Evolutionary conservation across 1,140 invertebrate genomes (phyloP).

Genomic region (Eumeta japonica): DNA sequence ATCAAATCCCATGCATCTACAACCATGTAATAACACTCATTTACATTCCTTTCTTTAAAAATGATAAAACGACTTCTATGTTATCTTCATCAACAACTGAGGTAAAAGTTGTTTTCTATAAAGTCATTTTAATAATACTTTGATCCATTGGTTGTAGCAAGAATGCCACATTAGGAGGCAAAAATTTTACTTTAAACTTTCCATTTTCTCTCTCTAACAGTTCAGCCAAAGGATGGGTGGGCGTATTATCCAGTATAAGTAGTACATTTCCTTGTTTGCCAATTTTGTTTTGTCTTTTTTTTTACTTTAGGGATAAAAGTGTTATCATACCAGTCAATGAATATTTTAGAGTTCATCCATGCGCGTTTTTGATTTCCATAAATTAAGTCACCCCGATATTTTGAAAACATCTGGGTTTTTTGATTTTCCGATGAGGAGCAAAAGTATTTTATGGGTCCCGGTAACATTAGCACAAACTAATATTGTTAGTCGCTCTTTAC

Average conservation of each 20-base stretch:
- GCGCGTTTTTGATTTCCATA: too few relatives aligned
- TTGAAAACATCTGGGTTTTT: slow-evolving; percentile 15
- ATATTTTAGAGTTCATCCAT: too few relatives aligned
- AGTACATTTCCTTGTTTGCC: slow-evolving; percentile 32
- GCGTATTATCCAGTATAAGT: slow-evolving; percentile 48
- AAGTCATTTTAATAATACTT: slow-evolving; percentile 41
- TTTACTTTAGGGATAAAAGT: slow-evolving; percentile 25
- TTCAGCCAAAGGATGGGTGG: slow-evolving; percentile 31
- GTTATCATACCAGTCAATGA: too few relatives aligned
- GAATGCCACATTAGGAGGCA: slow-evolving; percentile 49
- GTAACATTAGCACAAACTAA: too few relatives aligned
- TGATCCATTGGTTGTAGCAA: slow-evolving; percentile 54
- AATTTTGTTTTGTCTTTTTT: slow-evolving; percentile 14
- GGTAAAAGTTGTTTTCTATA: slow-evolving; percentile 27
- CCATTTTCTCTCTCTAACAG: slow-evolving; percentile 25
- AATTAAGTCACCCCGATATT: slow-evolving; percentile 12
- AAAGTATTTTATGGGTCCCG: too few relatives aligned
- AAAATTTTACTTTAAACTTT: slow-evolving; percentile 37
- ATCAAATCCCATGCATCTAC: slow-evolving; percentile 31
- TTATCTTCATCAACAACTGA: slow-evolving; percentile 16
- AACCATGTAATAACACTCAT: slow-evolving; percentile 24
- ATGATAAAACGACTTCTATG: slow-evolving; percentile 14
- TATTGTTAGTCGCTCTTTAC: too few relatives aligned
- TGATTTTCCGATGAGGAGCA: slow-evolving; percentile 14
- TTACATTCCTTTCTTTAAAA: slow-evolving; percentile 21